phyloP scores from a whole-genome alignment of 2,797 vertebrate species.

The Pseudochaenichthys georgianus region DNA sequence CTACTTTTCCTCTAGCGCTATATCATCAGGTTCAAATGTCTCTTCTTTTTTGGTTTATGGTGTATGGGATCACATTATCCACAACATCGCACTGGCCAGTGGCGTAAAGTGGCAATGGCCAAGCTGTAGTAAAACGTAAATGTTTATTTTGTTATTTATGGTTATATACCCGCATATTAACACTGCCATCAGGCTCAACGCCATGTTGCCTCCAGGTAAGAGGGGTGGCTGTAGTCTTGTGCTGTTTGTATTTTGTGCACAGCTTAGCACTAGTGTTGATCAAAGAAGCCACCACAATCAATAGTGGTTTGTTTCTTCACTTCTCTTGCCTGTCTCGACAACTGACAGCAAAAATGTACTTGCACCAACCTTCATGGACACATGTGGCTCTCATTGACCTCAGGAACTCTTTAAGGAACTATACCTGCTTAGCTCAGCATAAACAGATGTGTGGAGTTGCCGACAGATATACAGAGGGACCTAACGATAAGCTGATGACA shows the following conservation, averaged over 20 bases:
- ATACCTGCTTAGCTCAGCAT: slow-evolving; percentile 45
- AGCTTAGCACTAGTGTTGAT: neutral
- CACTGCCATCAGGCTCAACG: neutral
- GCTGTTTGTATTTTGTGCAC: neutral
- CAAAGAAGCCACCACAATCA: neutral
- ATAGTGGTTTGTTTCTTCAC: neutral
- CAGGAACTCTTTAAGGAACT: slow-evolving; percentile 23
- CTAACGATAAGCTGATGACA: slow-evolving; percentile 50
- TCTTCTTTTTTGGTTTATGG: neutral
- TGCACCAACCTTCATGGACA: slow-evolving; percentile 13
- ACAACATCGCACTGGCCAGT: too few species aligned
- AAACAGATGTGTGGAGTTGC: slow-evolving; percentile 60
- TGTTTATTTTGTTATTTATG: neutral
- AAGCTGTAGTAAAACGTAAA: neutral
- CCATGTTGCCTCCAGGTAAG: too few species aligned
- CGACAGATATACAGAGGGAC: slow-evolving; percentile 41
- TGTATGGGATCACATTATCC: too few species aligned
- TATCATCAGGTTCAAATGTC: neutral
- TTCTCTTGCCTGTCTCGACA: neutral
- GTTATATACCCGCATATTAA: neutral
- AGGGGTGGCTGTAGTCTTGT: neutral
- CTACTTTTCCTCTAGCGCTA: neutral
- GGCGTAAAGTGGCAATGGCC: neutral
- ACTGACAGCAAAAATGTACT: slow-evolving; percentile 13
- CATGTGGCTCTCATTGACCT: slow-evolving; percentile 37